A percentile compares a stretch with the other conserved stretches of the same genome.
Evolutionary conservation across 1,140 invertebrate genomes (phyloP).

Genomic region (Teleogryllus occipitalis): DNA sequence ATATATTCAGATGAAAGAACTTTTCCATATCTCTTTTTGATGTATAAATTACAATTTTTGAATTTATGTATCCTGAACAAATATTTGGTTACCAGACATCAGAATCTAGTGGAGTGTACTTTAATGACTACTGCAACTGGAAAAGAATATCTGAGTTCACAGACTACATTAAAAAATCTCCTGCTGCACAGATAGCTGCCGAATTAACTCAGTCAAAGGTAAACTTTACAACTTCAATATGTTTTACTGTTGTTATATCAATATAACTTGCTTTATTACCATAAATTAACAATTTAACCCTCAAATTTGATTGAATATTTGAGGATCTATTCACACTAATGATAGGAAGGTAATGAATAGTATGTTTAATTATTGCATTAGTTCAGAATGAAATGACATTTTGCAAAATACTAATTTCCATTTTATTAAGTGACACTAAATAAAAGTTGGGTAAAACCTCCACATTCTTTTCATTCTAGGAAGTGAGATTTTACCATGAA

Average conservation of each 20-base stretch:
- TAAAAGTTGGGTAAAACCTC: no score
- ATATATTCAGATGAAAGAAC: not conserved
- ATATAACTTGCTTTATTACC: no score
- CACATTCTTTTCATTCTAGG: not conserved
- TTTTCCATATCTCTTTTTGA: not conserved
- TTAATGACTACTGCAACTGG: conserved; percentile 10
- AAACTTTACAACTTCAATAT: not conserved
- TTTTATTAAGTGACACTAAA: no score
- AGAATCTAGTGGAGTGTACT: not conserved
- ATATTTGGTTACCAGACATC: not conserved
- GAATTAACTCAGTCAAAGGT: not conserved
- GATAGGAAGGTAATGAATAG: no score
- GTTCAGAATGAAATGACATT: no score
- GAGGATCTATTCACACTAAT: no score
- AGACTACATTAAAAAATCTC: conserved; percentile 3
- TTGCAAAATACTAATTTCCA: no score
- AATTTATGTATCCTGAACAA: not conserved
- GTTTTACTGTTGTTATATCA: no score
- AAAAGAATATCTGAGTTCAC: conserved; percentile 3
- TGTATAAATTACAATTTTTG: not conserved
- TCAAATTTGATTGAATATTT: no score
- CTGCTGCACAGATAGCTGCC: not conserved
- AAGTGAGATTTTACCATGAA: conserved; percentile 9
- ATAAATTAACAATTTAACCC: no score
- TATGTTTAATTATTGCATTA: no score